A percentile compares a stretch with the other conserved stretches of the same genome.
phyloP scores from a whole-genome alignment of 1,140 invertebrate genomes.

The Philopotamus ludificatus region DNA sequence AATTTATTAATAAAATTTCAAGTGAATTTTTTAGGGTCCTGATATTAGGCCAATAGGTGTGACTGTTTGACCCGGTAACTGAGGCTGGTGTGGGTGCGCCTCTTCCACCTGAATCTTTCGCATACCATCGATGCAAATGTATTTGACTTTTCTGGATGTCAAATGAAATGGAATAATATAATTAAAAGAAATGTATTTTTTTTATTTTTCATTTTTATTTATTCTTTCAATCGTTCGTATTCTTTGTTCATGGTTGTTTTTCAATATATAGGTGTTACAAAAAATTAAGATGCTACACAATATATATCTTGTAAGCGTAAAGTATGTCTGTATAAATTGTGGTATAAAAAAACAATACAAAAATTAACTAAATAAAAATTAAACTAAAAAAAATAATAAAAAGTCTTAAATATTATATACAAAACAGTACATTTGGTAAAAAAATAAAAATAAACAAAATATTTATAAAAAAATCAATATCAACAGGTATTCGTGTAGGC shows the following conservation, averaged over 20 bases:
- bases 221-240: slow-evolving; percentile 41
- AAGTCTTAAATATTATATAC: slow-evolving; percentile 38
- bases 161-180: neutral
- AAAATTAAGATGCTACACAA: slow-evolving; percentile 22
- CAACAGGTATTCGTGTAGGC: slow-evolving; percentile 40
- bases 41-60: slow-evolving; percentile 24
- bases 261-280: slow-evolving; percentile 19
- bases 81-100: slow-evolving; percentile 13
- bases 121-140: neutral
- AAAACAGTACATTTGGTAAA: slow-evolving; percentile 36
- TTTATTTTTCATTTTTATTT: slow-evolving; percentile 25
- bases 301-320: slow-evolving; percentile 23
- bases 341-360: slow-evolving; percentile 31
- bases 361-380: slow-evolving; percentile 34
- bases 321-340: slow-evolving; percentile 31
- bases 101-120: slow-evolving; percentile 12
- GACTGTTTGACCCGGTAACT: slow-evolving; percentile 23
- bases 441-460: slow-evolving; percentile 28
- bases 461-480: slow-evolving; percentile 27
- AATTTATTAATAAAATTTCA: no score
- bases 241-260: slow-evolving; percentile 28
- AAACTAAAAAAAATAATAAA: slow-evolving; percentile 38
- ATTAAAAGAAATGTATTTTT: neutral
- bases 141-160: neutral
- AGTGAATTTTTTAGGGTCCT: slow-evolving; percentile 12